Base-by-base conservation (phyloP, 1,140 invertebrate species). In the Drosophila simulans region DNA sequence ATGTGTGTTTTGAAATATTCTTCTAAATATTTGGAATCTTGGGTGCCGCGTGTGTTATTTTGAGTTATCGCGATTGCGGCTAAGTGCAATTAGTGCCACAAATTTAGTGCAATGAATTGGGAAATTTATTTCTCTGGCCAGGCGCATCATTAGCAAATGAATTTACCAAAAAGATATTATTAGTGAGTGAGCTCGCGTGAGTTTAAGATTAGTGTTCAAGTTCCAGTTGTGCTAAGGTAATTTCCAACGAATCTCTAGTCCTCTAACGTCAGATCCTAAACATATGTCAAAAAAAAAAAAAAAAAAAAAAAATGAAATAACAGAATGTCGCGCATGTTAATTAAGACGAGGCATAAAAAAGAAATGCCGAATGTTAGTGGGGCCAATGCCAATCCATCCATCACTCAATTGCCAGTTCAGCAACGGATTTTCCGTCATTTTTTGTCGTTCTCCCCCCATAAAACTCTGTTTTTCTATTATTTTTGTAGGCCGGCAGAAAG, bases 1-100 rank as follows among this genome's bases (percentile, higher is more conserved):
- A 39, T 64, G 62, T 64, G 62, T 39, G 57, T 60, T 60, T 43
- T 13, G 51, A 45, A 45, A 31, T 60, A 60, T 52, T 66, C 55
- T 68, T 22, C 25, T 34, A 40, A 59, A 58, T 59, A 60, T 69
- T 70, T 45, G 49, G 40, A 71, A 76, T 80, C 74, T 66, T 57
- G 75, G 76, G 65, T 62, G 66, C 51, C 58, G 71, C 57, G 54
- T 77, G 80, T 79, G 65, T 84, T 88, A 89, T 88, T 88, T 88
- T 88, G 66, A 88, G 75, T 88, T 88, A 88, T 88, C 84, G 79
- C 75, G 83, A 88, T 88, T 75, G 76, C 65, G 66, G 56, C 73
- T 52, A 83, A 81, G 79, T 86, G 83, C 83, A 89, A 88, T 88
- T 86, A 88, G 84, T 88, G 79, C 68, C 77, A 80, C 82, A 86